phyloP scores from a whole-genome alignment of 37 sponge, comb jelly and placozoan species.

The Beroe ovata region DNA sequence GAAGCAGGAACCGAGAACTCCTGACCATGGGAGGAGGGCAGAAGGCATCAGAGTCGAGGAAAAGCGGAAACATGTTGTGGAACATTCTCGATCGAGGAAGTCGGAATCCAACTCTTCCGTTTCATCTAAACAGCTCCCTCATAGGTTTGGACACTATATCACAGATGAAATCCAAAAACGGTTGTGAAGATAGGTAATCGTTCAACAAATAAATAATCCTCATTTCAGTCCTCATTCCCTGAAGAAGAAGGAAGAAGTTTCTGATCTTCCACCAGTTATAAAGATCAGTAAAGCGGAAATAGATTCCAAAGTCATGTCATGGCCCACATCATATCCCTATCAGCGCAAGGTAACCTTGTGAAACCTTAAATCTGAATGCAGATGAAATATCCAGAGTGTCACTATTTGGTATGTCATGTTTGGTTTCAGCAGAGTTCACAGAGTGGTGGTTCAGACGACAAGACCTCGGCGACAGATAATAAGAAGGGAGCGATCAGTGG shows the following conservation, averaged over 20 bases:
- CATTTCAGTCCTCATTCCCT: neutral
- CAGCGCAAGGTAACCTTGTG: slow-evolving; percentile 12
- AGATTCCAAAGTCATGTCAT: slow-evolving; percentile 61
- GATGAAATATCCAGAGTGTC: too few relatives aligned
- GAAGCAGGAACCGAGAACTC: neutral
- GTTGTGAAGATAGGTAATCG: too few relatives aligned
- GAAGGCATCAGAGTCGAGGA: neutral
- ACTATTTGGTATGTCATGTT: too few relatives aligned
- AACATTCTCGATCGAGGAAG: neutral
- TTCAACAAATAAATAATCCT: too few relatives aligned
- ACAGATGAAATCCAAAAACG: too few relatives aligned
- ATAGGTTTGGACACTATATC: too few relatives aligned
- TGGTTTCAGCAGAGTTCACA: neutral
- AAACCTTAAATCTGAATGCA: too few relatives aligned
- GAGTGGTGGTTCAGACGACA: neutral
- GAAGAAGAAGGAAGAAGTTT: slow-evolving; percentile 22
- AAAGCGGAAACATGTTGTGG: neutral
- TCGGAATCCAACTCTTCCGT: slow-evolving; percentile 42
- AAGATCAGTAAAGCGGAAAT: slow-evolving; percentile 66
- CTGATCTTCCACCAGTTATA: slow-evolving; percentile 52
- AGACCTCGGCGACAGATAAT: neutral
- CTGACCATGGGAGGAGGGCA: neutral
- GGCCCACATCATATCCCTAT: slow-evolving; percentile 31
- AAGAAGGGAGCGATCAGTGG: neutral
- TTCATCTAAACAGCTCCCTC: slow-evolving; percentile 10